Percentiles rank a stretch among this genome's conserved stretches.
These are phyloP conservation scores for Drosophila nigritarsus DNA, from an alignment of 2,888 invertebrate species.

Conservation along the genomic window DNA sequence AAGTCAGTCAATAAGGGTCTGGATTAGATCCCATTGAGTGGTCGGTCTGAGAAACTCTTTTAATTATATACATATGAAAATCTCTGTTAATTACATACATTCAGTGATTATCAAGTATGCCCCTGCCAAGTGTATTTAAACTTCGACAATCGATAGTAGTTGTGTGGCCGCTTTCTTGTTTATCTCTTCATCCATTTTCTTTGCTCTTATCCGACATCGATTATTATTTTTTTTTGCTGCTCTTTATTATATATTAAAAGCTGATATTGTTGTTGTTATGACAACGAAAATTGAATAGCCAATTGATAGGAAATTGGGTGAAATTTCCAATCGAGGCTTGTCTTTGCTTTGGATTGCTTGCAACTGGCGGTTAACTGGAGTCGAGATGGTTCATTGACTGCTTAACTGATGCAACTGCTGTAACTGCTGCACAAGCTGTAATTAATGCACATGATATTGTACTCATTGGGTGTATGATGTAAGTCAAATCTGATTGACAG, in stretches of 20 bases:
- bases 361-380: conserved; percentile 22
- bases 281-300: conserved; percentile 62
- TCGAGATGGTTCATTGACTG: conserved; percentile 65
- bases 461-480: conserved; percentile 58
- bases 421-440: conserved; percentile 48
- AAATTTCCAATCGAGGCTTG: conserved; percentile 43
- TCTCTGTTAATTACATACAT: not conserved
- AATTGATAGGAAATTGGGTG: conserved; percentile 76
- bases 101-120: not conserved
- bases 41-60: not conserved
- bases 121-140: conserved; percentile 10
- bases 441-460: conserved; percentile 72
- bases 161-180: not conserved
- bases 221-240: conserved; percentile 10
- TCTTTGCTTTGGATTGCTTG: conserved; percentile 8
- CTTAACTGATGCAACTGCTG: conserved; percentile 68
- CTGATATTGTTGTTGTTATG: conserved; percentile 61
- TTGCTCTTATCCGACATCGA: conserved; percentile 29
- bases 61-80: not conserved
- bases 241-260: conserved; percentile 60
- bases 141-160: not conserved
- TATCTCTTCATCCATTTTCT: conserved; percentile 11
- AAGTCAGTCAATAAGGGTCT: not conserved
- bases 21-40: not conserved
- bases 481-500: conserved; percentile 53